Evolutionary conservation across 2,888 invertebrate genomes (phyloP).

Genomic region (Frankliniella fusca): DNA sequence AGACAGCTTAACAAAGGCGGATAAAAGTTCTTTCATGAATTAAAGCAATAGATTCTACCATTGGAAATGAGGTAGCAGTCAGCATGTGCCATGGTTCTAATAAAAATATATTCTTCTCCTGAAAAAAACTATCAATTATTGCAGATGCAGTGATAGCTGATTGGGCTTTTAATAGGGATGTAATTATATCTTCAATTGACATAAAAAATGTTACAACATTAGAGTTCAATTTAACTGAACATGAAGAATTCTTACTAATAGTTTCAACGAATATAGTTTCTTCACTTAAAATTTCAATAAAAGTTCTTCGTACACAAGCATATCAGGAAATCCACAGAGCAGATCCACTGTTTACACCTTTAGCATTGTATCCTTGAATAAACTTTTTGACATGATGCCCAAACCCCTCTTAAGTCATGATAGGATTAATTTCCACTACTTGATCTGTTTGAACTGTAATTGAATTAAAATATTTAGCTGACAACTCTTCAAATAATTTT

Average conservation of each 20-base stretch:
- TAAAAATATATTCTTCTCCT: background rate
- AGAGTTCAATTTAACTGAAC: background rate
- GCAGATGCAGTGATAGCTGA: background rate
- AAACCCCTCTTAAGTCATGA: too few relatives aligned
- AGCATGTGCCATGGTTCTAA: background rate
- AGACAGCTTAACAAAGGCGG: background rate
- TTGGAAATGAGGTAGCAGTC: background rate
- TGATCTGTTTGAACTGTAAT: too few relatives aligned
- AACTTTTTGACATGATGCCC: too few relatives aligned
- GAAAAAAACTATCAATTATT: background rate
- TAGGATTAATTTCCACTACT: too few relatives aligned
- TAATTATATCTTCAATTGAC: background rate
- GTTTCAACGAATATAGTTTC: background rate
- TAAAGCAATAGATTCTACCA: constrained; percentile 2
- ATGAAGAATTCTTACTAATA: background rate
- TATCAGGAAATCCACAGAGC: background rate
- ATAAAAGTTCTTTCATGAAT: background rate
- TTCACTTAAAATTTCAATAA: background rate
- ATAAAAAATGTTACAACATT: background rate
- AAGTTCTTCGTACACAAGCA: background rate
- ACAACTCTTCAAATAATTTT: too few relatives aligned
- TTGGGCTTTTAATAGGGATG: background rate
- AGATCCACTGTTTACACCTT: too few relatives aligned
- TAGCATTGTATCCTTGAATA: too few relatives aligned
- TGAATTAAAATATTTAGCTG: too few relatives aligned